These are phyloP conservation scores for Ptyas mucosa DNA, from an alignment of 2,113 vertebrate genomes.

Conservation along the genomic window DNA sequence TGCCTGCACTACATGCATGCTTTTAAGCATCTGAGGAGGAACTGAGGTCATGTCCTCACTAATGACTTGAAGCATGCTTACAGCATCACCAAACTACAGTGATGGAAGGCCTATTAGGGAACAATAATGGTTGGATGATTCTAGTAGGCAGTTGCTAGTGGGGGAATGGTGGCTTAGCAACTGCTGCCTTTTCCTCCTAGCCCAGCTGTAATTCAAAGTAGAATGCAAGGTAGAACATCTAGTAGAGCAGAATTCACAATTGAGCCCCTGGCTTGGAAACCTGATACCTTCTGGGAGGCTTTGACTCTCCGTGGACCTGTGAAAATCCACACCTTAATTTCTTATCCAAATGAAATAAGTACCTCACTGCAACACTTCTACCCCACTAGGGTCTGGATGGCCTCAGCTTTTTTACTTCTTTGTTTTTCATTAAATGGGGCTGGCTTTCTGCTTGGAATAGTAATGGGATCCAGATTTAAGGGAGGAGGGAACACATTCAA, in stretches of 20 bases:
- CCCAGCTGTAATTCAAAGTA: background rate
- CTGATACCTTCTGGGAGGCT: background rate
- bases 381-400: background rate
- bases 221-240: background rate
- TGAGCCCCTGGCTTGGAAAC: background rate
- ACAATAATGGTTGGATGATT: background rate
- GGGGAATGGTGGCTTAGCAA: background rate
- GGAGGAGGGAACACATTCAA: constrained; percentile 11
- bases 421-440: background rate
- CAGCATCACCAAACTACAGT: background rate
- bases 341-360: background rate
- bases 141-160: background rate
- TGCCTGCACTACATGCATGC: background rate
- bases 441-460: background rate
- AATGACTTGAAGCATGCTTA: background rate
- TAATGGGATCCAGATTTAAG: background rate
- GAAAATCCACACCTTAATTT: background rate
- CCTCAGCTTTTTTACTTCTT: background rate
- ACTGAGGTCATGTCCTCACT: background rate
- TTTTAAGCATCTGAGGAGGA: background rate
- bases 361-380: background rate
- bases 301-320: too few species aligned
- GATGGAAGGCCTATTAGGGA: background rate
- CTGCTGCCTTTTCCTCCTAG: background rate
- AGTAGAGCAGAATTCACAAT: background rate